A percentile compares a stretch with the other conserved stretches of the same genome.
These are phyloP conservation scores for Macaria liturata DNA, from an alignment of 2,888 invertebrate species.

Conservation along the genomic window DNA sequence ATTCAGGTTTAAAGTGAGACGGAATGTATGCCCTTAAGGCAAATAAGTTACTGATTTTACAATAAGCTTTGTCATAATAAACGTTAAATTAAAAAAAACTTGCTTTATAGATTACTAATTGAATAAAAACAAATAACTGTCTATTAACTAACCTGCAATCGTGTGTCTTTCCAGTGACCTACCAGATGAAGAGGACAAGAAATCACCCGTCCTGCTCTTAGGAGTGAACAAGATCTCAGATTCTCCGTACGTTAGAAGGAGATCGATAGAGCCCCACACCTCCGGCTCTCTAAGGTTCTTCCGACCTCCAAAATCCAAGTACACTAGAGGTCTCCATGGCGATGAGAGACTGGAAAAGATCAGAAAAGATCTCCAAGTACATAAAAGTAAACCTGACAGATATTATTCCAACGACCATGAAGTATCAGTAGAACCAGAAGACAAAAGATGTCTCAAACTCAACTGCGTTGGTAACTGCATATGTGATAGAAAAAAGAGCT, in stretches of 20 bases:
- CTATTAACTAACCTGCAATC: not conserved
- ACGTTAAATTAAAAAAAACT: too few species aligned
- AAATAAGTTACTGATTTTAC: too few species aligned
- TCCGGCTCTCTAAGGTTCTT: constrained; percentile 74
- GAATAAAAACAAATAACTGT: too few species aligned
- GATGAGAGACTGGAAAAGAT: constrained; percentile 76
- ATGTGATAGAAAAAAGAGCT: constrained; percentile 67
- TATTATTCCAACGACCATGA: constrained; percentile 73
- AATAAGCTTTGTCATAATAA: too few species aligned
- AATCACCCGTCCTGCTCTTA: constrained; percentile 83
- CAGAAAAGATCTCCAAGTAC: constrained; percentile 70
- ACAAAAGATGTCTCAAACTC: constrained; percentile 59
- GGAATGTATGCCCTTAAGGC: too few species aligned
- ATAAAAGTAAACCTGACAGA: constrained; percentile 70
- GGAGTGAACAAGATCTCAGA: constrained; percentile 84
- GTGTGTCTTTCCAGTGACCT: constrained; percentile 80
- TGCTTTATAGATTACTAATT: too few species aligned
- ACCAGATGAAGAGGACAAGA: constrained; percentile 84
- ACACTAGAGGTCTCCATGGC: constrained; percentile 72
- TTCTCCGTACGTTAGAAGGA: constrained; percentile 70
- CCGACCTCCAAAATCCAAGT: constrained; percentile 73
- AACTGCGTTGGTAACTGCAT: constrained; percentile 71
- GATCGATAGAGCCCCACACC: constrained; percentile 65
- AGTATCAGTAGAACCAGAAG: constrained; percentile 62
- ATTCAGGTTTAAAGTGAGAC: too few species aligned